phyloP scores from a whole-genome alignment of 2,113 vertebrate species.

The Petrocephalus microphthalmus region DNA sequence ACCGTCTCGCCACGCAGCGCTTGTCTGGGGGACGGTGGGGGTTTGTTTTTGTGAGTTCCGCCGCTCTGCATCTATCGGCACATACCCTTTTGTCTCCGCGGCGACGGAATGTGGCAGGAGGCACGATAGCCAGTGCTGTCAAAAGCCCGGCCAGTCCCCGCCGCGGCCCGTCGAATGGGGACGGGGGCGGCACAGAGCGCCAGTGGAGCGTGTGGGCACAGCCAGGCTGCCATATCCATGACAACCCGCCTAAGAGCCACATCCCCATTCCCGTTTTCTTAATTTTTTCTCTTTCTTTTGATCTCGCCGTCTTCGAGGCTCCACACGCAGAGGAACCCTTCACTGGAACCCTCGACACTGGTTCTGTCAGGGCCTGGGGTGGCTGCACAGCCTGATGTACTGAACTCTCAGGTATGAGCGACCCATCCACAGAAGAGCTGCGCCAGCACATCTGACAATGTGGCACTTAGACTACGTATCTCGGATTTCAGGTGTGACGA shows the following conservation, averaged over 20 bases:
- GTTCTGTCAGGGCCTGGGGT: not conserved
- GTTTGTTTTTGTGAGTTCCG: not conserved
- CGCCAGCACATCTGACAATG: not conserved
- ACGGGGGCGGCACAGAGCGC: conserved; percentile 12
- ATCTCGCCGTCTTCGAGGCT: not conserved
- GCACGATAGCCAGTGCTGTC: not conserved
- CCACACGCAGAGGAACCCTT: not conserved
- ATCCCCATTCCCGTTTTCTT: not conserved
- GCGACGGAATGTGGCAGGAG: not conserved
- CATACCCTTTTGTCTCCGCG: not conserved
- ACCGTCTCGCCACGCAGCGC: not conserved
- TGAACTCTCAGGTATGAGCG: too few species aligned
- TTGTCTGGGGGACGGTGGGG: not conserved
- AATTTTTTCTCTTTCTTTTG: not conserved
- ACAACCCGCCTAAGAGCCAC: conserved; percentile 28
- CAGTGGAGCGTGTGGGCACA: conserved; percentile 29
- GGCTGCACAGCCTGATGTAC: not conserved
- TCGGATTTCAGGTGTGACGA: not conserved
- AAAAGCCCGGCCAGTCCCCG: conserved; percentile 11
- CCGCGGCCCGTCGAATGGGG: conserved; percentile 18
- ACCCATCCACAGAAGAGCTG: too few species aligned
- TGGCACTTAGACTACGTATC: not conserved
- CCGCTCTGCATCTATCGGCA: not conserved
- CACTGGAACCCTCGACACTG: not conserved
- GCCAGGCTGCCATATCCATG: conserved; percentile 39